These are phyloP conservation scores for Dolichomitus sp. DNA, from an alignment of 2,888 invertebrate species.

Conservation along the genomic window DNA sequence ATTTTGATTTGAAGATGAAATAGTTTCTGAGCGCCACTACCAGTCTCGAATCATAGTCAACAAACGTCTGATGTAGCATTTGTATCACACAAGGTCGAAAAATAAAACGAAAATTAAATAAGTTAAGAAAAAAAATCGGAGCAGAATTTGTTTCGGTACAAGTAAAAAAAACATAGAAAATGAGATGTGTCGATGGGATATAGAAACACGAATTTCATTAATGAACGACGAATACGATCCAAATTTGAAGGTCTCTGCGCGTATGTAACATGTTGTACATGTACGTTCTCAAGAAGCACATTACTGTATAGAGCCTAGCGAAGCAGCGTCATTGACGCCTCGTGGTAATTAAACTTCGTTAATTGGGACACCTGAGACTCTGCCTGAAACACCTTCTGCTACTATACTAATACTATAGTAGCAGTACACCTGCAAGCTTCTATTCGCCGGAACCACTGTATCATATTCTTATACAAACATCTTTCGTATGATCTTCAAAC, in stretches of 20 bases:
- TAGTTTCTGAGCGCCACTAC: neutral
- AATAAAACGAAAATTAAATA: neutral
- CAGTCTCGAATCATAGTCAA: neutral
- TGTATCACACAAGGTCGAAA: neutral
- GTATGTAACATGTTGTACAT: conserved; percentile 35
- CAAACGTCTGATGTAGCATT: neutral
- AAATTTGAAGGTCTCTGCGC: conserved; percentile 39
- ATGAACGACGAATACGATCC: conserved; percentile 41
- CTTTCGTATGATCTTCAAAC: neutral
- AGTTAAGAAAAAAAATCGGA: neutral
- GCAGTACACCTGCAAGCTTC: conserved; percentile 64
- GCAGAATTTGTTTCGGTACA: neutral
- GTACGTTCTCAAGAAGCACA: conserved; percentile 10
- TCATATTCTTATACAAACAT: conserved; percentile 3
- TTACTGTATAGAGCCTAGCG: conserved; percentile 19
- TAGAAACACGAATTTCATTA: conserved; percentile 24
- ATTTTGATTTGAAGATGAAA: neutral
- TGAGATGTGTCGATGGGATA: neutral
- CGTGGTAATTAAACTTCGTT: conserved; percentile 70
- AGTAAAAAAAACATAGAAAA: neutral
- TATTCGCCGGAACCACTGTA: conserved; percentile 4
- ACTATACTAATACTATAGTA: neutral
- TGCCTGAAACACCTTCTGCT: conserved; percentile 66
- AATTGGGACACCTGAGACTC: conserved; percentile 68
- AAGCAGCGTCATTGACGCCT: conserved; percentile 43